A percentile compares a stretch with the other conserved stretches of the same genome.
phyloP scores from a whole-genome alignment of 2,113 vertebrate genomes.

The Spea multiplicata region DNA sequence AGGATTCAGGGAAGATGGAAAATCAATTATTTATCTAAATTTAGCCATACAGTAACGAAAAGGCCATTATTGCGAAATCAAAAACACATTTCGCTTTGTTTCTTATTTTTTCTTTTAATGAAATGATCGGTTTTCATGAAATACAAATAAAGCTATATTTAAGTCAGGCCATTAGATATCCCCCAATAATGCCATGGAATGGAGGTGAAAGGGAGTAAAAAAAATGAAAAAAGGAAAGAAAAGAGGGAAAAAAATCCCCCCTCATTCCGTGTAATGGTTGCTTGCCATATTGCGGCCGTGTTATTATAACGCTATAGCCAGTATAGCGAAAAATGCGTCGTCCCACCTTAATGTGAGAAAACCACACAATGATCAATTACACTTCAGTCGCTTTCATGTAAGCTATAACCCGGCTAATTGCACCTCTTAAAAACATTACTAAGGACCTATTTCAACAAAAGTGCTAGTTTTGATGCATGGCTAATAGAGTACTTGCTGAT shows the following conservation, averaged over 20 bases:
- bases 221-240: too few species aligned
- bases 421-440: conserved; percentile 24
- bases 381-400: conserved; percentile 1
- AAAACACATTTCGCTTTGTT: too few species aligned
- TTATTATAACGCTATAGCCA: not conserved
- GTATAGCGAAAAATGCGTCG: not conserved
- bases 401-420: conserved; percentile 22
- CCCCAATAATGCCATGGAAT: too few species aligned
- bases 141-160: too few species aligned
- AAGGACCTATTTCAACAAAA: not conserved
- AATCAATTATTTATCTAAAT: too few species aligned
- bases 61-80: too few species aligned
- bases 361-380: conserved; percentile 29
- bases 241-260: not conserved
- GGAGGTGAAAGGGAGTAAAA: too few species aligned
- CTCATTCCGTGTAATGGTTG: not conserved
- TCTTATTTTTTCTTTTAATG: too few species aligned
- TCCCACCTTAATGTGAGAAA: conserved; percentile 7
- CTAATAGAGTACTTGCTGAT: conserved; percentile 21
- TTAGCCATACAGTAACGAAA: too few species aligned
- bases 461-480: conserved; percentile 13
- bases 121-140: too few species aligned
- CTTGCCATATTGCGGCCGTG: not conserved
- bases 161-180: too few species aligned
- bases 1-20: too few species aligned